Evolutionary conservation across 2,797 vertebrate species (phyloP).

Genomic region (Pseudomugil tenellus): DNA sequence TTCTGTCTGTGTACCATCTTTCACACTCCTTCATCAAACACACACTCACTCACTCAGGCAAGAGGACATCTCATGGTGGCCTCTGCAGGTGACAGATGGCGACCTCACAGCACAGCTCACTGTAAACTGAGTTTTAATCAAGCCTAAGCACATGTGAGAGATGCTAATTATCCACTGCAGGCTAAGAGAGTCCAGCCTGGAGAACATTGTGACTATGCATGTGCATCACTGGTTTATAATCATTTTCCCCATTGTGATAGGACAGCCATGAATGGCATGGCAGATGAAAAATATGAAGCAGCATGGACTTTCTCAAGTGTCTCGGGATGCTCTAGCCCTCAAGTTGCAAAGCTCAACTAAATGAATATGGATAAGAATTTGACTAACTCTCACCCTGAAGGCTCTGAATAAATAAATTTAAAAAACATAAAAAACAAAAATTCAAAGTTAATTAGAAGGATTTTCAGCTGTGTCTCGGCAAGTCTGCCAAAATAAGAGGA

Average conservation of each 20-base stretch:
- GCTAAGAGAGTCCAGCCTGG: constrained; percentile 77
- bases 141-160: constrained; percentile 90
- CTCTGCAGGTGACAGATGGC: constrained; percentile 90
- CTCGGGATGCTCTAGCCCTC: constrained; percentile 33
- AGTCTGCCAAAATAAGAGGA: constrained; percentile 24
- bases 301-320: constrained; percentile 38
- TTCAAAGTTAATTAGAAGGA: constrained; percentile 47
- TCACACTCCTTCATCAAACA: constrained; percentile 45
- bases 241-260: constrained; percentile 44
- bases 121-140: constrained; percentile 93
- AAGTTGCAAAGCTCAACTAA: constrained; percentile 47
- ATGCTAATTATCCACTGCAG: constrained; percentile 89
- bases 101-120: constrained; percentile 86
- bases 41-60: constrained; percentile 65
- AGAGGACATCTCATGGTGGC: constrained; percentile 83
- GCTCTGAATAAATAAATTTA: constrained; percentile 1
- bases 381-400: constrained; percentile 47
- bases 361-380: constrained; percentile 59
- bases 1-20: constrained; percentile 38
- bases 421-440: constrained; percentile 31
- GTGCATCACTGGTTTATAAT: constrained; percentile 43
- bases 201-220: constrained; percentile 42
- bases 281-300: constrained; percentile 25
- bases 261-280: constrained; percentile 29
- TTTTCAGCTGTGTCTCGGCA: constrained; percentile 45